Conservation (phyloP, 1,140 invertebrate genomes). For the Tachypleus tridentatus region DNA sequence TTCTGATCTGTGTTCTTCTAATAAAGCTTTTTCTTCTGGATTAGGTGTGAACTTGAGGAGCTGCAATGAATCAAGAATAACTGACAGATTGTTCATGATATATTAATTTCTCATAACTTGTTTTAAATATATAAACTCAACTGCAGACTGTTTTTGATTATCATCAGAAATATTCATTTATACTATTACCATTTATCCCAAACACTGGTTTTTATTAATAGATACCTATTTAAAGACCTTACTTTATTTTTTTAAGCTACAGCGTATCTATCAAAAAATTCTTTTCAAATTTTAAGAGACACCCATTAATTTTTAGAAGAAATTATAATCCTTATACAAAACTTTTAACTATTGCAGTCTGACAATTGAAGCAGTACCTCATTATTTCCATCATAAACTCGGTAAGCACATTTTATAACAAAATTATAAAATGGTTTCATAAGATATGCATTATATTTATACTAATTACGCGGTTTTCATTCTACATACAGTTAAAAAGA, state of each 20-base stretch:
- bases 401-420: background rate
- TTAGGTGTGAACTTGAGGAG: conserved; percentile 90
- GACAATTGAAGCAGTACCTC: too few species aligned
- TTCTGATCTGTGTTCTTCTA: conserved; percentile 86
- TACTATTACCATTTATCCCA: background rate
- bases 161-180: background rate
- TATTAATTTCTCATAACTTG: too few species aligned
- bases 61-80: conserved; percentile 31
- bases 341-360: too few species aligned
- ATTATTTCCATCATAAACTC: too few species aligned
- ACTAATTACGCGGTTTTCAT: background rate
- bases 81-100: background rate
- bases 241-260: too few species aligned
- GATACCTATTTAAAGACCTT: too few species aligned
- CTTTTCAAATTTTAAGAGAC: too few species aligned
- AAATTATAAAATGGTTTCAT: background rate
- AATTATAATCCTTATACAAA: too few species aligned
- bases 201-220: background rate
- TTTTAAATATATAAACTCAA: too few species aligned
- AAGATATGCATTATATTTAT: background rate
- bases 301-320: too few species aligned
- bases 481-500: background rate
- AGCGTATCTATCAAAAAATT: too few species aligned
- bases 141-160: too few species aligned
- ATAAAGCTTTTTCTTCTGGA: conserved; percentile 73